Evolutionary conservation across 2,888 invertebrate species (phyloP).

Genomic region (Macrosoma leucophasiata): DNA sequence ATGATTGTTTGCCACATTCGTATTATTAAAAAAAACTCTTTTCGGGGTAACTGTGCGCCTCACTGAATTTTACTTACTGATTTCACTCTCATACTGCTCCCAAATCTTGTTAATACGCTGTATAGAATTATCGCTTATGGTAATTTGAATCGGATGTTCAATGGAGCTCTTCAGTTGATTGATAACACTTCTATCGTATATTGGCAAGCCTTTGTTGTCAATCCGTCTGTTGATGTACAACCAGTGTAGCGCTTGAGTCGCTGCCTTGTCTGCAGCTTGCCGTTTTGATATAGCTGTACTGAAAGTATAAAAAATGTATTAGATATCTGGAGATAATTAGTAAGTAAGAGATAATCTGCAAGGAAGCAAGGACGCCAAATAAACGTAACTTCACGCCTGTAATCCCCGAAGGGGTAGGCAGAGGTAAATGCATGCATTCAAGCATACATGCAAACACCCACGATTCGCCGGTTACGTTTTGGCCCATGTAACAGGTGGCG

Average conservation of each 20-base stretch:
- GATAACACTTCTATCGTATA: slow-evolving; percentile 57
- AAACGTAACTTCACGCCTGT: no score
- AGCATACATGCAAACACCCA: no score
- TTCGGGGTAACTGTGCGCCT: no score
- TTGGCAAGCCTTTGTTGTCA: slow-evolving; percentile 59
- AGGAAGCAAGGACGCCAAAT: no score
- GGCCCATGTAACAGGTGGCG: no score
- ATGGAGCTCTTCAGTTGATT: slow-evolving; percentile 41
- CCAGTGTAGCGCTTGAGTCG: slow-evolving; percentile 72
- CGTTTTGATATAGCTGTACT: slow-evolving; percentile 69
- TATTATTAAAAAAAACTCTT: no score
- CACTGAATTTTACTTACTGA: slow-evolving; percentile 51
- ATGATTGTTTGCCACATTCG: no score
- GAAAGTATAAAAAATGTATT: slow-evolving; percentile 22
- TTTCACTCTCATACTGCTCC: slow-evolving; percentile 54
- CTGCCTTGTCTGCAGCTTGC: slow-evolving; percentile 70
- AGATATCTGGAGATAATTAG: background rate
- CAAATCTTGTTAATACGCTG: slow-evolving; percentile 57
- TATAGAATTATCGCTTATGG: slow-evolving; percentile 45
- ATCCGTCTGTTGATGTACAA: slow-evolving; percentile 64
- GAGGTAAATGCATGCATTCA: no score
- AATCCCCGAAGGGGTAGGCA: no score
- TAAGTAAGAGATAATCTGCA: no score
- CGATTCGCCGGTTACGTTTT: no score
- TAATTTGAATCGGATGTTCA: slow-evolving; percentile 42